phyloP scores from a whole-genome alignment of 2,113 vertebrate genomes.

The Cryptomyrus ogoouensis region DNA sequence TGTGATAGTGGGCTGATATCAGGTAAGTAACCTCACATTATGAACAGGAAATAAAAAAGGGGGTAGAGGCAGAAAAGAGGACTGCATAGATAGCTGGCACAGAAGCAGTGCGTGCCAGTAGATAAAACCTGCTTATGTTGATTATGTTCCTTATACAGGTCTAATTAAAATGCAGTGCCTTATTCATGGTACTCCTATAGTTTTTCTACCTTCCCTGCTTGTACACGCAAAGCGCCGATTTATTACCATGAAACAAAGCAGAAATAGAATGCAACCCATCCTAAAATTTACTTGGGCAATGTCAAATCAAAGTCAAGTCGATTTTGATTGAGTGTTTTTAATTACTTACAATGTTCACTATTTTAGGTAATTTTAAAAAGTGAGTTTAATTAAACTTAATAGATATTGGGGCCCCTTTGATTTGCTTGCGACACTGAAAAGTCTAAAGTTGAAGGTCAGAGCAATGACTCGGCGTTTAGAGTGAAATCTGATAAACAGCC shows the following conservation, averaged over 20 bases:
- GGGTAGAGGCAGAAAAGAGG: neutral
- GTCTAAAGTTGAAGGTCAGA: neutral
- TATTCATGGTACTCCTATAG: neutral
- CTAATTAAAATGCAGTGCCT: neutral
- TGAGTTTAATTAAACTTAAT: neutral
- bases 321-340: neutral
- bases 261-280: neutral
- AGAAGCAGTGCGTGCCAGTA: neutral
- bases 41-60: neutral
- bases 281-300: neutral
- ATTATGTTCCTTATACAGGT: neutral
- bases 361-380: neutral
- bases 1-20: neutral
- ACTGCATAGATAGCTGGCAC: neutral
- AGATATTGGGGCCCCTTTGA: neutral
- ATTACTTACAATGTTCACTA: neutral
- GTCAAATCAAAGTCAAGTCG: neutral
- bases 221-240: neutral
- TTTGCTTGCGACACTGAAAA: neutral
- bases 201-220: neutral
- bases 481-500: neutral
- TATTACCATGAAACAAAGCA: neutral
- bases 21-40: neutral
- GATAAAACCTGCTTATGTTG: neutral
- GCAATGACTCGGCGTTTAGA: neutral